phyloP scores from a whole-genome alignment of 2,113 vertebrate species.

The Proteles cristata region DNA sequence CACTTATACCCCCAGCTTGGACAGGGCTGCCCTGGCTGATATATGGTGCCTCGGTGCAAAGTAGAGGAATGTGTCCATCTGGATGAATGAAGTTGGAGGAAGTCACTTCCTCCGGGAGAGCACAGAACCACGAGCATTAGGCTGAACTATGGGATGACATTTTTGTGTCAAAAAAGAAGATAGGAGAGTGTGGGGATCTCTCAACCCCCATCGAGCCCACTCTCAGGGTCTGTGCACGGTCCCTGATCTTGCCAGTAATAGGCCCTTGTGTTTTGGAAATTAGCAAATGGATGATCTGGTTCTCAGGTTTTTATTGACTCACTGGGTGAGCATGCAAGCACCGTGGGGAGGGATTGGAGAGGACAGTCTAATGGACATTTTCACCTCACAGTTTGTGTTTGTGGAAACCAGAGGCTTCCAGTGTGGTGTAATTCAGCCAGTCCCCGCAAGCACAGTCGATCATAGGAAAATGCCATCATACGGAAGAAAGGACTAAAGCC shows the following conservation, averaged over 20 bases:
- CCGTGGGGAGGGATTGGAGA: neutral
- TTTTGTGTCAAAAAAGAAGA: neutral
- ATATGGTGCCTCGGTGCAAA: neutral
- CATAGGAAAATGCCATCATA: rapidly evolving
- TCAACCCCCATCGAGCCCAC: rapidly evolving
- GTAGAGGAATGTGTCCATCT: rapidly evolving
- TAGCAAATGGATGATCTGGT: rapidly evolving
- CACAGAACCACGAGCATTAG: rapidly evolving
- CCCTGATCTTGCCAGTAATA: neutral
- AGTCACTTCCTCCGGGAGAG: no score
- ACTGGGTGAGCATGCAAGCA: rapidly evolving
- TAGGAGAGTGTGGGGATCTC: rapidly evolving
- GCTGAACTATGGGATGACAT: neutral
- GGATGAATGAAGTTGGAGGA: neutral
- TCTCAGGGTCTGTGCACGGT: neutral
- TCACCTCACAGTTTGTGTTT: neutral
- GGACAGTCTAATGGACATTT: neutral
- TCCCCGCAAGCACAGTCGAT: neutral
- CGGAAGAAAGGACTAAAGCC: neutral
- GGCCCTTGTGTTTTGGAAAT: neutral
- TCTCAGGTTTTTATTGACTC: neutral
- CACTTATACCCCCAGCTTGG: neutral
- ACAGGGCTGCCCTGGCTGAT: neutral
- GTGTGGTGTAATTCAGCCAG: neutral
- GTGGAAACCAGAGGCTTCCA: no score